A percentile compares a stretch with the other conserved stretches of the same genome.
These are phyloP conservation scores for Drosophila ezoana DNA, from an alignment of 2,888 invertebrate genomes.

Conservation along the genomic window DNA sequence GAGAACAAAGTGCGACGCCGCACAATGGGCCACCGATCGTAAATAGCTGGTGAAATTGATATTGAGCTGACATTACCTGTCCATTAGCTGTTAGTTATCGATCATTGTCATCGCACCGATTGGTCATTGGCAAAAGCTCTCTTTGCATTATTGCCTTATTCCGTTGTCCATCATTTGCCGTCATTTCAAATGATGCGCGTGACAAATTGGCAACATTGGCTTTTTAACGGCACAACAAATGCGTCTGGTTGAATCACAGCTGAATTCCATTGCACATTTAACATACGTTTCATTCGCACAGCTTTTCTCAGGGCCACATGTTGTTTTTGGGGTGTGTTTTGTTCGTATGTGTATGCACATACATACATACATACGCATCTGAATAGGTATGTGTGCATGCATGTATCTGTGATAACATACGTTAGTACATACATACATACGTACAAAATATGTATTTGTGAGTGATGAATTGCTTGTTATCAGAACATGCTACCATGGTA, in stretches of 20 bases:
- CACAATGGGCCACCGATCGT: conserved; percentile 35
- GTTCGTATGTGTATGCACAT: background rate
- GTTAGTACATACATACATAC: background rate
- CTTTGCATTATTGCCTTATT: background rate
- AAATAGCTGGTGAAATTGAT: conserved; percentile 33
- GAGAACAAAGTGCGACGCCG: conserved; percentile 47
- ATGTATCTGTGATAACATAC: background rate
- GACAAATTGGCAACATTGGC: conserved; percentile 10
- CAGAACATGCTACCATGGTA: background rate
- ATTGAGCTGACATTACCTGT: conserved; percentile 34
- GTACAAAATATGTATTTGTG: background rate
- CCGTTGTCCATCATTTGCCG: conserved; percentile 5
- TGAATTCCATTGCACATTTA: background rate
- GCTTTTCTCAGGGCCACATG: conserved; percentile 3
- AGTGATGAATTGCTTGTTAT: conserved; percentile 3
- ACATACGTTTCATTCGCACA: conserved; percentile 1
- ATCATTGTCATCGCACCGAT: conserved; percentile 31
- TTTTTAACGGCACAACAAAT: background rate
- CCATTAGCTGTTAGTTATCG: conserved; percentile 17
- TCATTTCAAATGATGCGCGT: conserved; percentile 10
- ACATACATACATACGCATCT: background rate
- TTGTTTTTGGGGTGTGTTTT: background rate
- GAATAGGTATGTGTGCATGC: too few species aligned
- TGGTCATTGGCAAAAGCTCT: conserved; percentile 4
- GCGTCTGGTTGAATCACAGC: conserved; percentile 3